phyloP scores from a whole-genome alignment of 2,888 invertebrate species.

The Parnassius smintheus region DNA sequence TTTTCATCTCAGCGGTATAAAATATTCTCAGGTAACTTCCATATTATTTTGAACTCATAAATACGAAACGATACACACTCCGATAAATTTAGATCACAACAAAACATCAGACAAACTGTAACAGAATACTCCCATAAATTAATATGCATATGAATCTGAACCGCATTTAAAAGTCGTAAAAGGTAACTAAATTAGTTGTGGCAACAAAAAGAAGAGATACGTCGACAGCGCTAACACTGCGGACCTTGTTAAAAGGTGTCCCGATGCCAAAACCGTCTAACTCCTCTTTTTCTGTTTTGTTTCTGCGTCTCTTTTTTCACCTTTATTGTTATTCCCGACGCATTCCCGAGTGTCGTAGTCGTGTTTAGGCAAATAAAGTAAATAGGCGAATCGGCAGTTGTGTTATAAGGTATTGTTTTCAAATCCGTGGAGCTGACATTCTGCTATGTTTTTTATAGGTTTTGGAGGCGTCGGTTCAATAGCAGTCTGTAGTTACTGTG shows the following conservation, averaged over 20 bases:
- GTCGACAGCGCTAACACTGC: conserved; percentile 32
- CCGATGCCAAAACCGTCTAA: conserved; percentile 35
- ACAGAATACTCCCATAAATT: conserved; percentile 19
- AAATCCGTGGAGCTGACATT: conserved; percentile 18
- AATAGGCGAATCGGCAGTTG: conserved; percentile 29
- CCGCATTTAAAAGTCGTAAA: conserved; percentile 24
- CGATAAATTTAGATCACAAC: conserved; percentile 21
- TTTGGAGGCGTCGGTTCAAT: background rate
- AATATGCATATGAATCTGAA: conserved; percentile 21
- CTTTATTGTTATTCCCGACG: conserved; percentile 35
- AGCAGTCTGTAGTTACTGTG: no score
- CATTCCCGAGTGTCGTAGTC: conserved; percentile 36
- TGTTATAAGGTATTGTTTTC: conserved; percentile 23
- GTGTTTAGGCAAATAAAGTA: conserved; percentile 39
- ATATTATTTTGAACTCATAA: background rate
- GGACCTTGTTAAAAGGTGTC: conserved; percentile 43
- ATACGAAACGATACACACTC: background rate
- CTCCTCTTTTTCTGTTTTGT: conserved; percentile 33
- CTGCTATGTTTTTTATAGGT: background rate
- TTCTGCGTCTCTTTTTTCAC: conserved; percentile 19
- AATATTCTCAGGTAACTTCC: no score
- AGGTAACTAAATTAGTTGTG: conserved; percentile 28
- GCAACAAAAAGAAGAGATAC: conserved; percentile 28
- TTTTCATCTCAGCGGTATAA: no score
- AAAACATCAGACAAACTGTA: conserved; percentile 10